Evolutionary conservation across 2,888 invertebrate species (phyloP).

Genomic region (Cryptophagus acutangulus): DNA sequence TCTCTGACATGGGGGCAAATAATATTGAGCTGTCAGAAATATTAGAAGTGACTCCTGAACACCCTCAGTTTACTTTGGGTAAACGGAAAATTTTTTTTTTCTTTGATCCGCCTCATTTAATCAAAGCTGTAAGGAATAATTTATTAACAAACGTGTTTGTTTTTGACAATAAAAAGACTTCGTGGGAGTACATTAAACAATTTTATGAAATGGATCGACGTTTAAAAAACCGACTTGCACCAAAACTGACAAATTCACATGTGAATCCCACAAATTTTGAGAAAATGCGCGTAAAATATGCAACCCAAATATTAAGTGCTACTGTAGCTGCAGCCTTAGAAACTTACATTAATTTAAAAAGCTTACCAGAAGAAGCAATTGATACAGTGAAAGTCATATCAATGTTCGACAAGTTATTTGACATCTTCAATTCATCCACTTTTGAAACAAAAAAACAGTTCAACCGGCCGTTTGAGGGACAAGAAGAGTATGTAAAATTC

Average conservation of each 20-base stretch:
- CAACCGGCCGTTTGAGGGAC: constrained; percentile 15
- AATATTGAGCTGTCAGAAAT: constrained; percentile 12
- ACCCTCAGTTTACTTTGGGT: constrained; percentile 10
- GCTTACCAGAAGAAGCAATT: constrained; percentile 13
- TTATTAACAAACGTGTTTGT: constrained; percentile 16
- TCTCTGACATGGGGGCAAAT: constrained; percentile 12
- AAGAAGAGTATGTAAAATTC: constrained; percentile 11
- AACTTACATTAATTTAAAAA: constrained; percentile 15
- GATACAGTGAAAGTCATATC: constrained; percentile 15
- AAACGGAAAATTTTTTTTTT: constrained; percentile 12
- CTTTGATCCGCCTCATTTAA: constrained; percentile 17
- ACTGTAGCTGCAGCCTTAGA: constrained; percentile 20
- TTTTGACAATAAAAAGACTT: constrained; percentile 10
- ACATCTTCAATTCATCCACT: constrained; percentile 15
- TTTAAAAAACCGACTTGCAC: constrained; percentile 14
- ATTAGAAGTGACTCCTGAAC: constrained; percentile 11
- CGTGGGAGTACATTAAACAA: constrained; percentile 17
- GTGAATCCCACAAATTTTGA: constrained; percentile 20
- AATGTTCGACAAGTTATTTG: constrained; percentile 18
- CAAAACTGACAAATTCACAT: constrained; percentile 23
- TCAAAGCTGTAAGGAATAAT: constrained; percentile 20
- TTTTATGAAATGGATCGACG: constrained; percentile 21
- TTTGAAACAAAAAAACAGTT: constrained; percentile 7
- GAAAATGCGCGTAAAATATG: constrained; percentile 24
- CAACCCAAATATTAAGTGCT: constrained; percentile 22